Conservation (phyloP, 1,140 invertebrate genomes). For the Bombus ignitus region DNA sequence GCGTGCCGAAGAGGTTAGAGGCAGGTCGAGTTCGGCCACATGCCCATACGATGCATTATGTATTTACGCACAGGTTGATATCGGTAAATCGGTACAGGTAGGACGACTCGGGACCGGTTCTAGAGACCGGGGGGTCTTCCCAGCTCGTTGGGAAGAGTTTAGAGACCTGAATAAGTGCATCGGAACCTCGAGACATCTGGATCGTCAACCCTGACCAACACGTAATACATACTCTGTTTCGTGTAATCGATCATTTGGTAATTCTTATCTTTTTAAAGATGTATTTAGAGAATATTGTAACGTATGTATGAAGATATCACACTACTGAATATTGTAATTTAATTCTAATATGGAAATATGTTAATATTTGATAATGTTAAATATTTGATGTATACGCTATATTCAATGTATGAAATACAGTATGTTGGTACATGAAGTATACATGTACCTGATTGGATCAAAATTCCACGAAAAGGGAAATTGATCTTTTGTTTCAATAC, state of each 20-base stretch:
- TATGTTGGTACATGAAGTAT: background rate
- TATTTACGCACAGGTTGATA: conserved; percentile 48
- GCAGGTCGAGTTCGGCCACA: background rate
- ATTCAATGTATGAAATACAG: background rate
- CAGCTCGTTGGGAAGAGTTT: conserved; percentile 20
- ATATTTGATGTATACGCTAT: background rate
- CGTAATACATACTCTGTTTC: conserved; percentile 12
- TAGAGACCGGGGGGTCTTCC: conserved; percentile 18
- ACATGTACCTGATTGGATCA: background rate
- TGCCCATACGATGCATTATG: conserved; percentile 21
- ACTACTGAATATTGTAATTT: background rate
- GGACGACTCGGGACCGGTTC: conserved; percentile 39
- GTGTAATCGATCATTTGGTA: conserved; percentile 22
- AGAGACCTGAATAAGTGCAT: conserved; percentile 48
- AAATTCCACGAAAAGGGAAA: background rate
- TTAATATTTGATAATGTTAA: background rate
- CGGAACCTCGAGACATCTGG: conserved; percentile 33
- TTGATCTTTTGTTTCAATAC: background rate
- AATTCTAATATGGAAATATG: background rate
- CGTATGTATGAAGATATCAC: no score
- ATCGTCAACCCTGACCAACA: conserved; percentile 28
- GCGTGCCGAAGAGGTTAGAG: conserved; percentile 15
- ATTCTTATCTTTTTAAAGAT: no score
- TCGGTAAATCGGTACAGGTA: conserved; percentile 48
- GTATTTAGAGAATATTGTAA: no score